Conservation (phyloP, 2,113 vertebrate species). For the Mormyrus lacerda region DNA sequence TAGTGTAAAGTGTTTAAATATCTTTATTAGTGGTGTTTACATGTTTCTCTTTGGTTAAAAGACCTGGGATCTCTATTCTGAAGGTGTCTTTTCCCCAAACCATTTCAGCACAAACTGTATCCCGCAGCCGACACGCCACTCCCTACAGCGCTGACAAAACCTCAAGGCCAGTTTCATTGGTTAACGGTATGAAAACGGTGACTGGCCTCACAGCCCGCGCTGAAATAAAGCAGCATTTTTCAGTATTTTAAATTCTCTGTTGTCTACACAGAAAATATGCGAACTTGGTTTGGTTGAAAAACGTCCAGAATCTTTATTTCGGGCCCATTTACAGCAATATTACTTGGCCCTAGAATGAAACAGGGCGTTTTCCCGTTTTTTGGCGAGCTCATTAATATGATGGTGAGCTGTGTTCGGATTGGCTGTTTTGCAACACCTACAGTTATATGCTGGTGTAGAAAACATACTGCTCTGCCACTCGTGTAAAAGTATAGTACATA, state of each 20-base stretch:
- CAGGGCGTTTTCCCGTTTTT: background rate
- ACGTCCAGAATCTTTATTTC: background rate
- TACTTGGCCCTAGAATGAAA: background rate
- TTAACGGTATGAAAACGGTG: too few relatives aligned
- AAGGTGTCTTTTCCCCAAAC: background rate
- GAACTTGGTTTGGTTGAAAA: background rate
- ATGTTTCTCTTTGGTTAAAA: background rate
- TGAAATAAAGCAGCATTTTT: background rate
- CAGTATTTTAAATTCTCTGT: too few relatives aligned
- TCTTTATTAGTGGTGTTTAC: background rate
- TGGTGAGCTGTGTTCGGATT: background rate
- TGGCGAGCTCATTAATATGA: background rate
- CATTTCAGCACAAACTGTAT: background rate
- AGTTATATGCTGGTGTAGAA: too few relatives aligned
- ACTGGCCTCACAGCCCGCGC: too few relatives aligned
- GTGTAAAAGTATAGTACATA: too few relatives aligned
- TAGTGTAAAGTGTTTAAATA: background rate
- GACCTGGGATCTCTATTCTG: background rate
- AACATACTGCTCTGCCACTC: too few relatives aligned
- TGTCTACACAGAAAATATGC: too few relatives aligned
- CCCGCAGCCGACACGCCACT: too few relatives aligned
- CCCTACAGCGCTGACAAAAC: too few relatives aligned
- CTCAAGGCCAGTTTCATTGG: too few relatives aligned
- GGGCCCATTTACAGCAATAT: background rate
- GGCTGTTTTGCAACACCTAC: too few relatives aligned